Base-by-base conservation (phyloP, 2,888 invertebrate species). In the Steinernema hermaphroditum region DNA sequence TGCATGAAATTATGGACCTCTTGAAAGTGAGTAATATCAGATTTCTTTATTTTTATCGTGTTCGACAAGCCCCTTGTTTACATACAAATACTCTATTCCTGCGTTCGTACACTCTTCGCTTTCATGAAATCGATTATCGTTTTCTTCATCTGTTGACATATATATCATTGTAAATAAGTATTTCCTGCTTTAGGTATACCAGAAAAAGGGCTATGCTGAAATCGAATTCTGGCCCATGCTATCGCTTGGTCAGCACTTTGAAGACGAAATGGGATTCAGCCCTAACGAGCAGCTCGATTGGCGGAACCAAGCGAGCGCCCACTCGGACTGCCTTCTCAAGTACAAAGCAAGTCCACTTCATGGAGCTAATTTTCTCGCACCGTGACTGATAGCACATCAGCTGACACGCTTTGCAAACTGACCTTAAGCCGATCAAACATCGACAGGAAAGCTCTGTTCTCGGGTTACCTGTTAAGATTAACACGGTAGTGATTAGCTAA, bases 211-310 rank as follows among this genome's bases (percentile, higher is more conserved):
- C 19, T 54, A 80, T 70, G 75, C 71, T 19, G 70, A 78, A 54
- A 75, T 83, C 16, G 76, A 77, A 22, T 75, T 83, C 6, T 83
- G 83, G 83, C 75, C 80, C 8, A 72, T 73, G 14, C 71, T 83
- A 19, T 71, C 70, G 43, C 68, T 83, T 19, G 82, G 80, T 41
- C 62, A 44, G 0, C 41, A 78, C 0, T 73, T 77, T 27, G 79
- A 78, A 1, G 62, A 76, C 8, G 50, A 74, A 12, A 70, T 77
- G 2, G 76, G 70, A 32, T 83, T 80, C 69, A 78, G 83, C 62
- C 82, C 83, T 4, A 83, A 84, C 70, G 68, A 74, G 8, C 82
- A 83, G 69, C 70, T 83, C n/a, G 83, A 83, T 50, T 83, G 83
- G 74, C 46, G 83, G 69, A 83, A 83, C 77, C 83, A 83, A 71